Evolutionary conservation across 2,888 invertebrate genomes (phyloP).

Genomic region (Trachelus troglodyta): DNA sequence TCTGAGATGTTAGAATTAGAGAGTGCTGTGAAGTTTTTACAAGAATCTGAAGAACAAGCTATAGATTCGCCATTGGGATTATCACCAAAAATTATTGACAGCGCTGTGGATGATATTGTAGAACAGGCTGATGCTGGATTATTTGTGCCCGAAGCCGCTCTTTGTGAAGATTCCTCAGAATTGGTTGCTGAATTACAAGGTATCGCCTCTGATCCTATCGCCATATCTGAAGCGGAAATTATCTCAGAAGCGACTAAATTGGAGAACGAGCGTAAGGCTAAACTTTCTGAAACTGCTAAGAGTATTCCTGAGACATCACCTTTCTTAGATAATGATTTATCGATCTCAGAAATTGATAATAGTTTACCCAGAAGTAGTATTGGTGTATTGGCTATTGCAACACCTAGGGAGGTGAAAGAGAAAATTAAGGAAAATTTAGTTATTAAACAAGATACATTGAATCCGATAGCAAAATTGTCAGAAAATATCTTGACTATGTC

Average conservation of each 20-base stretch:
- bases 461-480: constrained; percentile 12
- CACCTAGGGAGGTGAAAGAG: not conserved
- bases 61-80: constrained; percentile 61
- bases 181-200: constrained; percentile 41
- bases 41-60: constrained; percentile 64
- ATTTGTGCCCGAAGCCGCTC: constrained; percentile 42
- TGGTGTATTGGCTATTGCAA: not conserved
- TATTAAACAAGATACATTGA: not conserved
- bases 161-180: constrained; percentile 46
- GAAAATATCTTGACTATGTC: constrained; percentile 33
- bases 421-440: not conserved
- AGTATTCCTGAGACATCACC: not conserved
- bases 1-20: constrained; percentile 59
- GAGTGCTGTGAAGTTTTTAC: constrained; percentile 60
- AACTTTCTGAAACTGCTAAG: constrained; percentile 27
- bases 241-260: constrained; percentile 62
- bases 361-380: not conserved
- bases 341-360: not conserved
- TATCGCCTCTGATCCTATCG: constrained; percentile 51
- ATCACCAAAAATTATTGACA: constrained; percentile 48
- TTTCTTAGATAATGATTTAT: not conserved
- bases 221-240: constrained; percentile 63
- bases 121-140: constrained; percentile 39
- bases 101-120: constrained; percentile 35
- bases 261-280: constrained; percentile 53